phyloP scores from a whole-genome alignment of 2,888 invertebrate species.

The Calliphora vomitoria region DNA sequence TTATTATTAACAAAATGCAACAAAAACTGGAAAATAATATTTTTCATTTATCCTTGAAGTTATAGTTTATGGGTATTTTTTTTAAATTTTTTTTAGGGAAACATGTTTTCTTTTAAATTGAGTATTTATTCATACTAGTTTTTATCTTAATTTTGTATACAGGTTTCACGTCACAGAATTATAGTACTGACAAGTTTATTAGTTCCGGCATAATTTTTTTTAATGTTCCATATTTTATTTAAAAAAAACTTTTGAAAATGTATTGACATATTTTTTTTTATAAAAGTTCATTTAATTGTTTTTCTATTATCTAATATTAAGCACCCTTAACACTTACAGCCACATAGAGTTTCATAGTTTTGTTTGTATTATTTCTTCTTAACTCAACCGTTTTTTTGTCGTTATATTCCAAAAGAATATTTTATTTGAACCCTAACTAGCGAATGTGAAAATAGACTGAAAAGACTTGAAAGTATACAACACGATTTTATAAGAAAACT shows the following conservation, averaged over 20 bases:
- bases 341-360: conserved; percentile 41
- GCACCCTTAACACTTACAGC: conserved; percentile 60
- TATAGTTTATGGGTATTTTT: neutral
- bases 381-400: neutral
- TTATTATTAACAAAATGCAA: neutral
- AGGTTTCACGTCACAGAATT: neutral
- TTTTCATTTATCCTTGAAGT: neutral
- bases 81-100: neutral
- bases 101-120: neutral
- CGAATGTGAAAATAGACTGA: conserved; percentile 64
- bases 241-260: no score
- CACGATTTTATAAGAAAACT: conserved; percentile 70
- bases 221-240: conserved; percentile 25
- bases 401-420: conserved; percentile 21
- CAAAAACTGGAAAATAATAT: neutral
- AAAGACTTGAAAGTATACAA: conserved; percentile 58
- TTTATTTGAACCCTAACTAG: conserved; percentile 27
- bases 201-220: neutral
- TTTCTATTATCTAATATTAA: conserved; percentile 11
- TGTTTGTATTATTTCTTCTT: conserved; percentile 16
- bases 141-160: neutral
- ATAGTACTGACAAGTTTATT: neutral
- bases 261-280: no score
- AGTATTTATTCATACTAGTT: neutral
- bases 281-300: neutral